Evolutionary conservation across 2,113 vertebrate genomes (phyloP), one percentile per base, ranked within the genome.

Genomic region (Theropithecus gelada): DNA sequence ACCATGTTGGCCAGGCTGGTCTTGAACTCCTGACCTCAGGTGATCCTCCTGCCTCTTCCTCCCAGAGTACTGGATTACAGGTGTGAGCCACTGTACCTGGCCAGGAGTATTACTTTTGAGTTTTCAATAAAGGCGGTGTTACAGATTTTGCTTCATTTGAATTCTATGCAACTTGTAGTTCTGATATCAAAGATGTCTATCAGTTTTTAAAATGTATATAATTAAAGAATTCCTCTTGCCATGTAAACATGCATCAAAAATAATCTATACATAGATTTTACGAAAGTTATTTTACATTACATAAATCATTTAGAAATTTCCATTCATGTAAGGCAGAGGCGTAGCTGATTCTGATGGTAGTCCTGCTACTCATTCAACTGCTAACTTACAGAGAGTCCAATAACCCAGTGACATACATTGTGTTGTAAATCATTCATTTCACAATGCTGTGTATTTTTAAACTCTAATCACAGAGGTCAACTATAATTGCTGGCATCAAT

Each of bases 241-340:
- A 75, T 92, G 11, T 92, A 40, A 50, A 0, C 1, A 43, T 70
- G 82, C 32, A 66, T 14, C 73, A 73, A 50, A 68, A 97, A 90
- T 90, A 85, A 93, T 50, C 22, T 86, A 30, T 66, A 87, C 8
- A 83, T 78, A 96, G 73, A 94, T 13, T 38, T 90, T 91, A 70
- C 30, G 93, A 93, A 92, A 94, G n/a, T 81, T 98, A 97, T 98
- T 98, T 98, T 97, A 98, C 97, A 98, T 99, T 99, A 98, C 98
- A 98, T 99, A 97, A 98, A 99, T 97, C 97, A 97, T 82, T 95
- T 97, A 99, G 99, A 99, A 99, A 99, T 99, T 98, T 99, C 98
- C 64, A 96, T 98, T 99, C 90, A 95, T 93, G 88, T 97, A 98
- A 99, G 98, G 98, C 80, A 98, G 97, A 98, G 95, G 73, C 70